A percentile compares a stretch with the other conserved stretches of the same genome.
These are phyloP conservation scores for Bagarius yarrelli DNA, from an alignment of 2,113 vertebrate species.

Conservation along the genomic window DNA sequence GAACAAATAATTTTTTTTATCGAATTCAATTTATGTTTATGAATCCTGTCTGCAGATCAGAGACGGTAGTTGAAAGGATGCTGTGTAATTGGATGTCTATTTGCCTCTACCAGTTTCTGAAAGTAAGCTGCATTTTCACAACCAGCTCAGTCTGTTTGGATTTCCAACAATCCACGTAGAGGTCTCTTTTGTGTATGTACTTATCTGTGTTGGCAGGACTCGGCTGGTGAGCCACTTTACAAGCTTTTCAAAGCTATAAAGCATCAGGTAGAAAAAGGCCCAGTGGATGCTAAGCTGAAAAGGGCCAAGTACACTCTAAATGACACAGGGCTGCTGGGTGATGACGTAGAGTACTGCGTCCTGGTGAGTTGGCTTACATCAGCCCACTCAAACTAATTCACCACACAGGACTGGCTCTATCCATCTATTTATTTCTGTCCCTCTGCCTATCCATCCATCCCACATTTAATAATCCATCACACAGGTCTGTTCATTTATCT, in stretches of 20 bases:
- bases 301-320: constrained; percentile 97
- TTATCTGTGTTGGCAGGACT: constrained; percentile 75
- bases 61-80: constrained; percentile 98
- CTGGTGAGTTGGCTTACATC: constrained; percentile 75
- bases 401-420: background rate
- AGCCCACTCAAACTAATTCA: background rate
- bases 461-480: background rate
- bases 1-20: background rate
- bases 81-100: constrained; percentile 99
- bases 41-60: constrained; percentile 76
- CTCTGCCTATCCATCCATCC: background rate
- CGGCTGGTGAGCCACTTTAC: constrained; percentile 89
- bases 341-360: constrained; percentile 87
- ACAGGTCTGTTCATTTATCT: background rate
- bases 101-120: constrained; percentile 95
- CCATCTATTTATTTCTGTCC: background rate
- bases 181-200: background rate
- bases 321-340: constrained; percentile 91
- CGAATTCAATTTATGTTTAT: background rate
- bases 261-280: constrained; percentile 96
- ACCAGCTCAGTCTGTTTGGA: background rate
- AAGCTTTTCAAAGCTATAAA: constrained; percentile 96
- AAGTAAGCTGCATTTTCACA: constrained; percentile 73
- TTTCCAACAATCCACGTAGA: background rate
- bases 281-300: constrained; percentile 89